Base-by-base conservation (phyloP, 2,797 vertebrate species). In the Pyrocephalus nanus region DNA sequence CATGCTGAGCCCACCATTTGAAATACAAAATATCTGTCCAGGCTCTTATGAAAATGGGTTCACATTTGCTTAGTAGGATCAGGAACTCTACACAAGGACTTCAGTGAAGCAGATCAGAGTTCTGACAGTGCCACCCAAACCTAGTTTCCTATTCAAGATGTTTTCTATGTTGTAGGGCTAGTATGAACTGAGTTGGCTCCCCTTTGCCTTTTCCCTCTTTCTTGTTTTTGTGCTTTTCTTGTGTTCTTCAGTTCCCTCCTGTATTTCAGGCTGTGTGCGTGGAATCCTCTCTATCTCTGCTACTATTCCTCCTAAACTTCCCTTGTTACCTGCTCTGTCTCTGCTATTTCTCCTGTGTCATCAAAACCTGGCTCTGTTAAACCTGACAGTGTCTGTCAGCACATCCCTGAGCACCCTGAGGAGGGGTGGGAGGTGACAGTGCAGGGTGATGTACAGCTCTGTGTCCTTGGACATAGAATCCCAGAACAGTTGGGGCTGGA, bases 301-400 rank as follows among this genome's bases (percentile, higher is more conserved):
- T 91, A 83, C 96, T 93, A 96, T 96, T 97, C 90, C 95, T 84
- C 96, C 96, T 96, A 96, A 97, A 98, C 97, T 97, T 97, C 95
- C 97, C 97, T 97, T 97, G 97, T 97, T 97, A 97, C 95, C 95
- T 40, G 93, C 91, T 94, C 97, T 65, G 92, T 97, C 97, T 97
- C 96, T 93, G 53, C 96, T 96, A 96, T 98, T 97, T 97, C 96
- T 86, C 86, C 95, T 71, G 96, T 97, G 98, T 97, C 98, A 97
- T 97, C 96, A 97, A 97, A 97, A 97, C 61, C 95, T 73, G 97
- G 91, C 96, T 96, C 92, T 54, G 61, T 29, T 53, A 96, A 93
- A 96, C 73, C 97, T 97, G 97, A 97, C 97, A 97, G 96, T 97
- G 97, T 96, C 97, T 98, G 97, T 95, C 96, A 94, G 97, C 74